These are phyloP conservation scores for Drosophila melanosoma DNA, from an alignment of 2,888 invertebrate genomes.

Conservation along the genomic window DNA sequence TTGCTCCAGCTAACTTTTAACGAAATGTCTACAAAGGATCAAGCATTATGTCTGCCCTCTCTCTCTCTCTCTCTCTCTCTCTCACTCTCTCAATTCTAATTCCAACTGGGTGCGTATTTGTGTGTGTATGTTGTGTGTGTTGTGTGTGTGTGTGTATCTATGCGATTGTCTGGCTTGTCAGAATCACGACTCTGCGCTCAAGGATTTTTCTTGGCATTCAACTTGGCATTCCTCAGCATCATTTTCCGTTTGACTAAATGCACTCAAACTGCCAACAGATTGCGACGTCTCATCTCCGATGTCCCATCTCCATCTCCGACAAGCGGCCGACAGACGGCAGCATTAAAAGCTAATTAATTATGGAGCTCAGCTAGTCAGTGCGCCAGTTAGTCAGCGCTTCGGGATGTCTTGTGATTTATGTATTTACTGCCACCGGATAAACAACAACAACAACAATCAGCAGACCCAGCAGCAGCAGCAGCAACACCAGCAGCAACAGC, in stretches of 20 bases:
- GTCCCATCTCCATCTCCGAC: conserved; percentile 7
- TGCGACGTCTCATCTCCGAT: conserved; percentile 17
- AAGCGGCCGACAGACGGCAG: conserved; percentile 39
- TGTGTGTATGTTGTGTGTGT: conserved; percentile 12
- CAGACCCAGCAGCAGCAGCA: conserved; percentile 11
- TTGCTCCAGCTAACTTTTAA: conserved; percentile 70
- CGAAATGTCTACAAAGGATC: conserved; percentile 82
- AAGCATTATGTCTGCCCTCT: conserved; percentile 60
- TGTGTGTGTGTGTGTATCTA: conserved; percentile 21
- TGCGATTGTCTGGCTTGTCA: conserved; percentile 65
- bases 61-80: conserved; percentile 1
- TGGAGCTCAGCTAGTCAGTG: conserved; percentile 54
- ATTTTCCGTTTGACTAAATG: conserved; percentile 82
- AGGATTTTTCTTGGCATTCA: conserved; percentile 51
- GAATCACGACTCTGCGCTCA: conserved; percentile 61
- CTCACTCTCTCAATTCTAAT: conserved; percentile 12
- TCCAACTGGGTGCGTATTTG: conserved; percentile 16
- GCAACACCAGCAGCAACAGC: neutral
- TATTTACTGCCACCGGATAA: conserved; percentile 11
- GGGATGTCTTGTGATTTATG: conserved; percentile 69
- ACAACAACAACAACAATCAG: conserved; percentile 1
- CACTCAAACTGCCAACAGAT: conserved; percentile 69
- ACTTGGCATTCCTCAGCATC: conserved; percentile 69
- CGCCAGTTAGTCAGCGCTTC: conserved; percentile 55
- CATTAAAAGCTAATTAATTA: conserved; percentile 81